phyloP scores from a whole-genome alignment of 2,888 invertebrate species.

The Synergus umbraculus region DNA sequence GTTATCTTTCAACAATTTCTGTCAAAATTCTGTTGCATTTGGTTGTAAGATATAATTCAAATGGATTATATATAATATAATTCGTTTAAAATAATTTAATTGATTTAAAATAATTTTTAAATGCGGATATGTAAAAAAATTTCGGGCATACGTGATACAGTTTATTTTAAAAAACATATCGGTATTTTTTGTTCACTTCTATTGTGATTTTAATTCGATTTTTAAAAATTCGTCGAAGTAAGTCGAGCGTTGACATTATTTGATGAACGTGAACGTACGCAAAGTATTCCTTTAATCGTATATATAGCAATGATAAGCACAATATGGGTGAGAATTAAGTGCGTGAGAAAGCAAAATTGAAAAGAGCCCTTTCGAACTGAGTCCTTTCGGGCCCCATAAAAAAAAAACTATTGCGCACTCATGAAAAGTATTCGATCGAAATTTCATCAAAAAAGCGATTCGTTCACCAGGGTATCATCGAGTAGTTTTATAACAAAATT shows the following conservation, averaged over 20 bases:
- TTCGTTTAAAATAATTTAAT: no score
- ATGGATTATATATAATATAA: neutral
- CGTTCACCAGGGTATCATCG: slow-evolving; percentile 30
- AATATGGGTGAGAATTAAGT: slow-evolving; percentile 1
- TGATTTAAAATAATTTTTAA: no score
- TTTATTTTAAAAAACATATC: neutral
- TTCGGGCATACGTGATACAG: no score
- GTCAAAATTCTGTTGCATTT: neutral
- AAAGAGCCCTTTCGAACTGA: slow-evolving; percentile 72
- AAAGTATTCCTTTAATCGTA: slow-evolving; percentile 46
- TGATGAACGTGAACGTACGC: slow-evolving; percentile 46
- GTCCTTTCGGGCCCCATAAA: slow-evolving; percentile 68
- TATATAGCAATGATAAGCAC: slow-evolving; percentile 12
- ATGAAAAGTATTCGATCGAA: slow-evolving; percentile 14
- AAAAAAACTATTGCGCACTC: slow-evolving; percentile 28
- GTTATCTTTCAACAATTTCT: neutral
- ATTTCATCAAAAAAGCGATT: slow-evolving; percentile 15
- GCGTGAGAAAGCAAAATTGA: slow-evolving; percentile 56
- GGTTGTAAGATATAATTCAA: neutral
- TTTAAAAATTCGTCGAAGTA: slow-evolving; percentile 20
- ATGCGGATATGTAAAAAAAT: no score
- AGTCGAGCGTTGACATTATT: slow-evolving; percentile 47
- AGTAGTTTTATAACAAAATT: slow-evolving; percentile 21
- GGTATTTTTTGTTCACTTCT: neutral
- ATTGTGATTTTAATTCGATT: neutral